Base-by-base conservation (phyloP, 2,888 invertebrate genomes). In the Hirtodrosophila duncani region DNA sequence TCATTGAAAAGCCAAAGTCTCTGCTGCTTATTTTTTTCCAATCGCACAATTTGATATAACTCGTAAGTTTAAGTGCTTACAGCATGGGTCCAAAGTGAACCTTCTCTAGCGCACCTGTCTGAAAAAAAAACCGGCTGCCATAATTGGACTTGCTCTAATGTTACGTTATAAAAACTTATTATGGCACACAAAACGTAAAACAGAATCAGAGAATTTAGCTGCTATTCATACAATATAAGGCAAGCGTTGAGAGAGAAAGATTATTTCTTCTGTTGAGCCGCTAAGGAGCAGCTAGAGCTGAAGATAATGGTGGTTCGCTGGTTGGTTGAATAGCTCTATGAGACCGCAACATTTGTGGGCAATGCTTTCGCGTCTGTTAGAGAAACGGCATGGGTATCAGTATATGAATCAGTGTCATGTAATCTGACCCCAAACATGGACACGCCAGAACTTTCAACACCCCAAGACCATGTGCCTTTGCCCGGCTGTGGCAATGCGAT, bases 391-490 rank as follows among this genome's bases (percentile, higher is more conserved):
- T n/a, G n/a, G n/a, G n/a, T n/a, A n/a, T n/a, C n/a, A n/a, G n/a
- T n/a, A n/a, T 64, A 46, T 46, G 69, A 80, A 72, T 72, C 80
- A 79, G 72, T 72, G 80, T 77, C 72, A 72, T 77, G 72, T 80
- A 72, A 72, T 72, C 72, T 72, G 72, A 72, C 72, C 72, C 68
- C 72, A 77, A 79, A 80, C 72, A 80, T 72, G 72, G 72, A 72
- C 72, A 72, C 77, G 72, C 80, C 80, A 72, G 77, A 80, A 68
- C 77, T 72, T 72, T 72, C 72, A 72, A 80, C 72, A 80, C 72
- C 77, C 77, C 41, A 56, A 7, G 8, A 37, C 9, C 36, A 45
- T 53, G 42, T 43, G 45, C 60, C 50, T 51, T 23, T 36, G 29
- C 51, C 51, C 51, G 27, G 27, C 21, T 48, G 45, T 38, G 34